Evolutionary conservation across 2,888 invertebrate species (phyloP), one percentile per base, ranked within the genome.

Genomic region (Pandemis cinnamomeana): DNA sequence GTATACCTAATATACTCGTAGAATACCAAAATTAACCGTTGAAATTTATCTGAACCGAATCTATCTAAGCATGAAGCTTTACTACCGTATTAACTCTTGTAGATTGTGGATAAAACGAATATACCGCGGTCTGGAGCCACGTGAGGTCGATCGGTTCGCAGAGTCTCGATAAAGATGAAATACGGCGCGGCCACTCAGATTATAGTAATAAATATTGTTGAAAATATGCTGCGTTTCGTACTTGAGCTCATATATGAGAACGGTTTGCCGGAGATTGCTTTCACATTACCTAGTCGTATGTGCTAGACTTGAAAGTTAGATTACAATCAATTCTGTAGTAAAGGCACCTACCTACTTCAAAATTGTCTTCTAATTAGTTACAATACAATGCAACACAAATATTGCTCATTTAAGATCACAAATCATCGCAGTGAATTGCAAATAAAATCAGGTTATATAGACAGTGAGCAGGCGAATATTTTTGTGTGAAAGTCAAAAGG

Each of bases 171-270:
- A 87, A 87, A 84, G 78, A 82, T 87, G 83, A 88, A 83, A 86
- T 85, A 88, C 81, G 82, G 81, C 62, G 70, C 77, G 83, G 77
- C 75, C 79, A 80, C 84, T 82, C 80, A 84, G 84, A 87, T 88
- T 86, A 87, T 82, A 80, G 81, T 80, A 83, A 87, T 87, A 88
- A 87, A 87, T 88, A 87, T 83, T 80, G 80, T 79, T 81, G 84
- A 84, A 87, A 85, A 86, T 86, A 83, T 84, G 84, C 83, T 77
- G 67, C 77, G 77, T 80, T 81, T 81, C 83, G 77, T 79, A 82
- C 80, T 78, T 76, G 79, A 20, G 41, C 62, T 76, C 77, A 78
- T 78, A 78, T 78, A 79, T 80, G 80, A 82, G 78, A 80, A 78
- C 55, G 74, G 76, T 79, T 81, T 80, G 79, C 79, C 48, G 75